A percentile compares a stretch with the other conserved stretches of the same genome.
Conservation (phyloP, 2,113 vertebrate species). For the Brevimyrus niger region DNA sequence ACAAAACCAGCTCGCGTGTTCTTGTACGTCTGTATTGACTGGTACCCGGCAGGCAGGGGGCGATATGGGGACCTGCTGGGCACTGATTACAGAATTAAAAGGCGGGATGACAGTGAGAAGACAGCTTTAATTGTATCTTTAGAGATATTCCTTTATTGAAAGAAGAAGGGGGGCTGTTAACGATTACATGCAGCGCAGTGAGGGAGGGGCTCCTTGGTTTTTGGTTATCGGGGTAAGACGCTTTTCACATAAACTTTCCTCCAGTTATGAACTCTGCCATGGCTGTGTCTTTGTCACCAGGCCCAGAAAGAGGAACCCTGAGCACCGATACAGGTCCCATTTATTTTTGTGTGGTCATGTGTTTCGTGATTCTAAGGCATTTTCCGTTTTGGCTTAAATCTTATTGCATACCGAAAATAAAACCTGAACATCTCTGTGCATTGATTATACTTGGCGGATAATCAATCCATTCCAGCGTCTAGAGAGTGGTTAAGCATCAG, state of each 20-base stretch:
- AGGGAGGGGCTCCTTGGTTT: slow-evolving; percentile 38
- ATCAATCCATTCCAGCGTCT: neutral
- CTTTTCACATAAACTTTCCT: slow-evolving; percentile 39
- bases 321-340: neutral
- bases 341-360: neutral
- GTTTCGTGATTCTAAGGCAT: neutral
- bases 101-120: slow-evolving; percentile 77
- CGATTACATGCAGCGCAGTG: slow-evolving; percentile 72
- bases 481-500: neutral
- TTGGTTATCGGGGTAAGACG: slow-evolving; percentile 34
- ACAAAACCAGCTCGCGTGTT: slow-evolving; percentile 87
- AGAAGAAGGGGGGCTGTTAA: slow-evolving; percentile 67
- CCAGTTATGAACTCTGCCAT: neutral
- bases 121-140: slow-evolving; percentile 79
- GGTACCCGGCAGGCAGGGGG: slow-evolving; percentile 81
- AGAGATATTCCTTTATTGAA: slow-evolving; percentile 80
- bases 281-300: neutral
- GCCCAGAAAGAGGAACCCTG: slow-evolving; percentile 17
- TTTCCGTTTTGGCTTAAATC: neutral
- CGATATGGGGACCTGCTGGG: slow-evolving; percentile 92
- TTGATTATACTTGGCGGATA: neutral
- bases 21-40: slow-evolving; percentile 99
- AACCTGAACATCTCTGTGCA: neutral
- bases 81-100: slow-evolving; percentile 99
- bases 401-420: neutral